Base-by-base conservation (phyloP, 2,888 invertebrate species). In the Tenthredo notha region DNA sequence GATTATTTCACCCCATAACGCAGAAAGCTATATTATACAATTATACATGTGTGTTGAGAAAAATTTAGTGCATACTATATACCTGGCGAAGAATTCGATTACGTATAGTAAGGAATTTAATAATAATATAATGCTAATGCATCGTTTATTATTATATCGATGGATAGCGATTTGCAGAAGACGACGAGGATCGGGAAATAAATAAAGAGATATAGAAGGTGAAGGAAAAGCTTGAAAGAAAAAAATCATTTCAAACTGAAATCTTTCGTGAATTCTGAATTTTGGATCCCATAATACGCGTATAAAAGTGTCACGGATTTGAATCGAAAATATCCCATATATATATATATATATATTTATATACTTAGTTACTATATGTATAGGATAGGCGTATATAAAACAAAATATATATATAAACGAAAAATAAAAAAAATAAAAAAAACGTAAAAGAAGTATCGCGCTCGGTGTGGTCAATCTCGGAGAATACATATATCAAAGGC, bases 401-500 rank as follows among this genome's bases (percentile, higher is more conserved):
- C 9, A 40, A 40, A 40, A 43, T 10, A 12, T 43, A 43, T 33
- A 33, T 33, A 33, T 33, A 2, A 33, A 33, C 1, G 3, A 43
- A 43, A 43, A 10, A 10, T 3, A 40, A 43, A 43, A 43, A 43
- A 43, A 12, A 12, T 1, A 43, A 43, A 50, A 47, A 18, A 18
- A 2, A 50, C 6, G 50, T 37, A 37, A 50, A 50, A 50, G 1
- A 18, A 50, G 18, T 6, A 54, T n/a, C 18, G n/a, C 61, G n/a
- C 61, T 25, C 25, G 2, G 25, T n/a, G 54, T 33, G 78, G 78
- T 78, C 50, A 78, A 78, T 78, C 78, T 78, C 78, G 78, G 37
- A 78, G 58, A 40, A 61, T 61, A 33, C 25, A 67, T 67, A 67
- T 67, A 67, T 67, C 67, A 33, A 6, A 33, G 21, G 37, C 10